Base-by-base conservation (phyloP, 1,140 invertebrate species). In the Drosophila biarmipes region DNA sequence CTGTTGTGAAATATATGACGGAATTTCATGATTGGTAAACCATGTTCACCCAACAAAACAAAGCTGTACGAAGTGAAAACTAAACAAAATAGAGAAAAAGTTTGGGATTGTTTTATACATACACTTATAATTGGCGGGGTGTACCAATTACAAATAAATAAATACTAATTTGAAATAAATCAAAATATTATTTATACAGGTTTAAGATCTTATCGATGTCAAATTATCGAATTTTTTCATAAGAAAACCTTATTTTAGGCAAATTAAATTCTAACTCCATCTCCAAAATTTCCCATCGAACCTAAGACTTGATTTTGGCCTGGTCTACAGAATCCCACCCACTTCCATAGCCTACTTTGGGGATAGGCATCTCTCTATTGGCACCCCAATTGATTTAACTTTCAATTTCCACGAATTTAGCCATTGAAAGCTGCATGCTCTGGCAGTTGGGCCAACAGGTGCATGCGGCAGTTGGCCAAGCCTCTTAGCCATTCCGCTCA, bases 401-500 rank as follows among this genome's bases (percentile, higher is more conserved):
- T 67, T 64, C 58, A 63, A 67, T 67, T 67, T 67, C 58, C 63
- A 11, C 37, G 37, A 62, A 24, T 42, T 31, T 19, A 34, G 19
- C 37, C 53, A 34, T 27, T 14, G 34, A 62, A 66, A 62, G 58
- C 57, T 66, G 35, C 63, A 67, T 6, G 42, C 11, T 4, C 12
- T 68, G 48, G 62, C 24, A 34, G 24, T 21, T 58, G 11, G 4
- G 27, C 29, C 68, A 72, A 54, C 75, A 78, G 75, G 75, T 78
- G 75, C 42, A 54, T n/a, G 38, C 53, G 56, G 21, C 52, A 59
- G 45, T 54, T 48, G 63, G 57, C 35, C 38, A 74, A 74, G 55
- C 52, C 56, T 37, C 59, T 74, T 63, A 56, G 29, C 37, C 45
- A 73, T 73, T 73, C 72, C 15, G 52, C 15, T 64, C 73, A 69